These are phyloP conservation scores for Meda fulgida DNA, from an alignment of 2,797 vertebrate genomes.

Conservation along the genomic window DNA sequence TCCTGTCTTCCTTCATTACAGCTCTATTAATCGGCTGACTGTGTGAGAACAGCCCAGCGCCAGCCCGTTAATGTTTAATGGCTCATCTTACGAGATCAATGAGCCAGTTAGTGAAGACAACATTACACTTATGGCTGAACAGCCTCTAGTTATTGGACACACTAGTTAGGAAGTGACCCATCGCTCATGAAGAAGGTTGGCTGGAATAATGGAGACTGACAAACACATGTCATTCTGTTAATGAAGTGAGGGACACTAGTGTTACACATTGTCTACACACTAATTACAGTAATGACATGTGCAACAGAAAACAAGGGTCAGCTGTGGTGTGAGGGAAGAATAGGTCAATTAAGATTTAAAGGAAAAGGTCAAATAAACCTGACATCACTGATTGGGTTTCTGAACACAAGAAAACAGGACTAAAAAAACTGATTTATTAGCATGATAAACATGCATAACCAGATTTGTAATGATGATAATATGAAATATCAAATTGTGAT, in stretches of 20 bases:
- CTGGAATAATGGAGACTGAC: constrained; percentile 62
- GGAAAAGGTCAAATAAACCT: not conserved
- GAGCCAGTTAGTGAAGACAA: constrained; percentile 69
- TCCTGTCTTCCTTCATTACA: constrained; percentile 60
- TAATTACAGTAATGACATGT: constrained; percentile 70
- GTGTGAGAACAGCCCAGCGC: constrained; percentile 62
- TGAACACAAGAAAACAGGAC: not conserved
- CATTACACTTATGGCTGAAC: constrained; percentile 58
- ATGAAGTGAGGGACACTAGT: constrained; percentile 74
- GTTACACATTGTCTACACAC: constrained; percentile 63
- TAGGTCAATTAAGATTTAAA: not conserved
- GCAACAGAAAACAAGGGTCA: constrained; percentile 20
- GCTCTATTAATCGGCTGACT: constrained; percentile 67
- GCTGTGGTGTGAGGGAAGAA: not conserved
- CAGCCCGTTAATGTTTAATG: constrained; percentile 75
- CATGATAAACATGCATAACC: not conserved
- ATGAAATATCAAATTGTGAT: not conserved
- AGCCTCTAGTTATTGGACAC: constrained; percentile 46
- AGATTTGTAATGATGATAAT: not conserved
- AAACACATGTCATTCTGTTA: constrained; percentile 65
- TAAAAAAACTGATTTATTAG: not conserved
- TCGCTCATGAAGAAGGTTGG: constrained; percentile 62
- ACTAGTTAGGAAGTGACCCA: constrained; percentile 65
- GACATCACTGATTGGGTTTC: not conserved
- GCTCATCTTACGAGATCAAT: constrained; percentile 73